phyloP scores from a whole-genome alignment of 2,888 invertebrate species.

The Synanthedon andrenaeformis region DNA sequence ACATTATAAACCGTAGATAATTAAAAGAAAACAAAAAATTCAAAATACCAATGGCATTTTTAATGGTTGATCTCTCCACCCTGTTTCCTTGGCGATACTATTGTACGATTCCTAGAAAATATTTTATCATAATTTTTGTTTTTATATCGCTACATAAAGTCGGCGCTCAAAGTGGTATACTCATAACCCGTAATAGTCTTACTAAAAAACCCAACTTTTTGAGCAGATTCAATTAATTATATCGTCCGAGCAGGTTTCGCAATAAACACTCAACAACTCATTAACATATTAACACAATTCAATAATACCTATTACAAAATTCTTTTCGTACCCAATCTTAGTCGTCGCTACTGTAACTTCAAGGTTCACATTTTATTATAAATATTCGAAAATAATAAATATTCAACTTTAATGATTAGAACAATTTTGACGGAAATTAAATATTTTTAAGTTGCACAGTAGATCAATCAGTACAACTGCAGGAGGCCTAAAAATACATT shows the following conservation, averaged over 20 bases:
- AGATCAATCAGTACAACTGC: too few species aligned
- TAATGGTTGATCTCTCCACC: constrained; percentile 41
- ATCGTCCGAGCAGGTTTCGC: constrained; percentile 2
- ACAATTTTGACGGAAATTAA: too few species aligned
- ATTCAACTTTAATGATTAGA: too few species aligned
- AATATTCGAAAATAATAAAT: too few species aligned
- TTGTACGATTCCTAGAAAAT: constrained; percentile 7
- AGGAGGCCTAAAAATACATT: too few species aligned
- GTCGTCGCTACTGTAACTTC: too few species aligned
- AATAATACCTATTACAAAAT: too few species aligned
- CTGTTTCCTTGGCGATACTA: constrained; percentile 23
- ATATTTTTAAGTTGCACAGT: too few species aligned
- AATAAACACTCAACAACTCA: background rate
- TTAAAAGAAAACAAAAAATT: constrained; percentile 72
- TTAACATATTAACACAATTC: background rate
- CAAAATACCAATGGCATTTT: constrained; percentile 67
- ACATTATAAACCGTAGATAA: constrained; percentile 73
- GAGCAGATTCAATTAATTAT: constrained; percentile 31
- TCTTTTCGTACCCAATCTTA: too few species aligned
- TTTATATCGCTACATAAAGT: constrained; percentile 41
- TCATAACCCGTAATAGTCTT: constrained; percentile 40
- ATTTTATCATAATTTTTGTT: constrained; percentile 61
- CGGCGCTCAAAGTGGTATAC: background rate
- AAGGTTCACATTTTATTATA: too few species aligned
- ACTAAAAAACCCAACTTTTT: constrained; percentile 20